Percentiles rank a stretch among this genome's conserved stretches.
phyloP scores from a whole-genome alignment of 2,888 invertebrate genomes.

The Patella depressa region DNA sequence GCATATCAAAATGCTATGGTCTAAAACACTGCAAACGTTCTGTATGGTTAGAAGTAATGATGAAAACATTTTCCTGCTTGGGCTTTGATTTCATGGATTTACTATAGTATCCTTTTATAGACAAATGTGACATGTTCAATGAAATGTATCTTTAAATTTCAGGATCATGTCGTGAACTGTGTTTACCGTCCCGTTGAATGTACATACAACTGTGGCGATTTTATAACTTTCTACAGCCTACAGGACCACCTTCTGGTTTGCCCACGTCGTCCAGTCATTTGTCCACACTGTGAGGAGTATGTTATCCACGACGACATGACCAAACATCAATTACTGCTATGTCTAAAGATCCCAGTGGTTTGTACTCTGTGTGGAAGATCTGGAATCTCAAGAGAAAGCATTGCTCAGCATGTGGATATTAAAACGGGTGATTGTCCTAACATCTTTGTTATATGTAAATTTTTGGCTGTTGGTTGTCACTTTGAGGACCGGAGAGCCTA shows the following conservation, averaged over 20 bases:
- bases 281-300: constrained; percentile 47
- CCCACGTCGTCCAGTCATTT: constrained; percentile 42
- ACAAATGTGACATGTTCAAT: no score
- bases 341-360: constrained; percentile 58
- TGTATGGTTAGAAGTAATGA: no score
- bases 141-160: constrained; percentile 16
- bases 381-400: constrained; percentile 54
- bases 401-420: constrained; percentile 52
- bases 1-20: no score
- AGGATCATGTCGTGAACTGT: constrained; percentile 40
- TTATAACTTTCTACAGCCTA: constrained; percentile 31
- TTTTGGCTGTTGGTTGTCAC: constrained; percentile 54
- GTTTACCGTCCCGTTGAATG: constrained; percentile 35
- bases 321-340: constrained; percentile 60
- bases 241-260: constrained; percentile 42
- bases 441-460: constrained; percentile 51
- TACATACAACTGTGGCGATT: constrained; percentile 40
- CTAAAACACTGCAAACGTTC: no score
- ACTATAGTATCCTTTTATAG: no score
- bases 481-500: constrained; percentile 21
- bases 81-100: no score
- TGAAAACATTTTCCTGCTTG: no score
- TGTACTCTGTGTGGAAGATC: constrained; percentile 58
- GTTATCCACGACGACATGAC: constrained; percentile 44
- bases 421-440: constrained; percentile 57